Evolutionary conservation across 2,113 vertebrate genomes (phyloP), one percentile per base, ranked within the genome.

Genomic region (Trematocara variabile): DNA sequence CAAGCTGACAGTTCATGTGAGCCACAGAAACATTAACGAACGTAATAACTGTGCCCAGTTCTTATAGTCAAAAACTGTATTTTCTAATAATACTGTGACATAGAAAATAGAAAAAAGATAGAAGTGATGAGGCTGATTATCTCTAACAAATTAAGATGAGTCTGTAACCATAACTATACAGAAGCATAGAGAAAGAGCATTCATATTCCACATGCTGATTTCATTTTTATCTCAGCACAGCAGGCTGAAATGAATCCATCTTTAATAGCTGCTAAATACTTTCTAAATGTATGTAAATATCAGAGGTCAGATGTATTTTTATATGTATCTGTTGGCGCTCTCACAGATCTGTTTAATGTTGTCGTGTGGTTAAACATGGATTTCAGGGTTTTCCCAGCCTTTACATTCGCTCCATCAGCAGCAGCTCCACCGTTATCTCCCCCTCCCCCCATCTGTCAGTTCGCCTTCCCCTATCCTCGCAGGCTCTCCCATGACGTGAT

Each of bases 361-460:
- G 70, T 48, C 3, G 14, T 75, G 78, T 33, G 79, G 16, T 39
- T 58, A 77, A 77, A 75, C 63, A 30, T 30, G 33, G 54, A 63
- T 77, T 80, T 41, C 53, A 54, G 68, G 46, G 44, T 78, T 53
- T 78, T 54, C 77, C 70, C 70, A 50, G 70, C 44, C 14, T 50
- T 12, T 75, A 50, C 70, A 75, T 50, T 50, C 3, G 11, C 79
- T 80, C 53, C 68, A 68, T 73, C 83, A 44, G 81, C 80, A 79
- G 39, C 77, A 34, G 13, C 63, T 33, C 73, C 6, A 7, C 75
- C 78, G 18, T 56, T 52, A 80, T 41, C 80, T 39, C 54, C 16
- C 78, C 84, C 77, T 41, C 80, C 88, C 85, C 89, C 91, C 82
- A 92, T 91, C 88, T 95, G 92, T 93, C 90, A 90, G 86, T 93